Evolutionary conservation across 2,888 invertebrate species (phyloP).

Genomic region (Octonoba sinensis): DNA sequence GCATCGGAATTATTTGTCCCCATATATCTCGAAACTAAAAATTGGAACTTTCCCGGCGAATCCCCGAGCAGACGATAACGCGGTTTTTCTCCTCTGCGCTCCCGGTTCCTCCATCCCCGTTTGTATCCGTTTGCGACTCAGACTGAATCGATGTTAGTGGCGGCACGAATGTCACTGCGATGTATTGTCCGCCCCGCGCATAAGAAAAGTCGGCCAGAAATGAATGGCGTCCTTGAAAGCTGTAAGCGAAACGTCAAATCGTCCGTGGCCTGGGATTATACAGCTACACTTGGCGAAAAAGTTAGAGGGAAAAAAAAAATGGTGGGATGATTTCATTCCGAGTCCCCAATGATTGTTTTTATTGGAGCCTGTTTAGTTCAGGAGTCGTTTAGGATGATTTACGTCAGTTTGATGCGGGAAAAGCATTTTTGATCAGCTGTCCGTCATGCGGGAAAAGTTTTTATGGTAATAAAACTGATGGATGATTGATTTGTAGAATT

Average conservation of each 20-base stretch:
- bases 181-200: conserved; percentile 35
- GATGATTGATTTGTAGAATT: too few relatives aligned
- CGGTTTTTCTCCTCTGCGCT: neutral
- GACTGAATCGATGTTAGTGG: conserved; percentile 58
- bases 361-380: too few relatives aligned
- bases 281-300: conserved; percentile 21
- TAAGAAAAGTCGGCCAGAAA: conserved; percentile 22
- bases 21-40: conserved; percentile 21
- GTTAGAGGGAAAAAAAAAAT: neutral
- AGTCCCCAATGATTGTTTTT: too few relatives aligned
- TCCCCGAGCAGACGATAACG: neutral
- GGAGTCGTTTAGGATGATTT: too few relatives aligned
- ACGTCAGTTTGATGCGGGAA: too few relatives aligned
- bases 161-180: conserved; percentile 42
- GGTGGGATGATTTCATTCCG: neutral
- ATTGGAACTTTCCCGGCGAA: conserved; percentile 7
- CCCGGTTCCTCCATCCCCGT: neutral
- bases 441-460: too few relatives aligned
- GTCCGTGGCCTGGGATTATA: conserved; percentile 44
- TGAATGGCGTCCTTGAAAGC: conserved; percentile 52
- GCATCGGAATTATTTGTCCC: neutral
- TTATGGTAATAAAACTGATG: too few relatives aligned
- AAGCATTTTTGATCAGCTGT: too few relatives aligned
- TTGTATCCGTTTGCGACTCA: conserved; percentile 13
- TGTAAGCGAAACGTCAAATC: conserved; percentile 52